A percentile compares a stretch with the other conserved stretches of the same genome.
These are phyloP conservation scores for Paramacrobiotus metropolitanus DNA, from an alignment of 1,140 invertebrate genomes.

Conservation along the genomic window DNA sequence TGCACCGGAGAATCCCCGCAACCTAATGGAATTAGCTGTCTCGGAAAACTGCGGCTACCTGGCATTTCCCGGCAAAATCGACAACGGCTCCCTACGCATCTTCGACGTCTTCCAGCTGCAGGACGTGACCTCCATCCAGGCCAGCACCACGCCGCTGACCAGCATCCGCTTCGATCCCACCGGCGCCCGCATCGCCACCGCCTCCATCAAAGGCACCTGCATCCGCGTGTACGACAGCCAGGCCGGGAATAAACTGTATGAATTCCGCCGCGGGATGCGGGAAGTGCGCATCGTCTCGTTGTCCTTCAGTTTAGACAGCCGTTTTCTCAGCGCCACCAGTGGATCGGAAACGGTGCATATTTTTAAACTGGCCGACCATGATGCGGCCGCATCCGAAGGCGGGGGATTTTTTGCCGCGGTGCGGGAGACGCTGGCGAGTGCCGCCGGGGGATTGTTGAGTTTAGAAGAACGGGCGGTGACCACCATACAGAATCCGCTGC, in stretches of 20 bases:
- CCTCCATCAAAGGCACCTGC: conserved; percentile 1
- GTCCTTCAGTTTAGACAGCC: not conserved
- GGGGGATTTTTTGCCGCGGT: not conserved
- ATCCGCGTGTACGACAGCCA: conserved; percentile 1
- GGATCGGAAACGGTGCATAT: not conserved
- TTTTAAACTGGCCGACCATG: not conserved
- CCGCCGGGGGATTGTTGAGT: not conserved
- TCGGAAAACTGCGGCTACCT: not conserved
- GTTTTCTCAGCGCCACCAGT: not conserved
- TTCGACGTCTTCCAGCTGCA: conserved; percentile 4
- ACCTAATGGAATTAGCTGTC: not conserved
- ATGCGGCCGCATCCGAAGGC: not conserved
- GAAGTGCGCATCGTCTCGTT: not conserved
- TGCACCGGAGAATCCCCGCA: not conserved
- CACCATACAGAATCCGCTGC: not conserved
- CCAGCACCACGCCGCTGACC: not conserved
- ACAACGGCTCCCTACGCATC: not conserved
- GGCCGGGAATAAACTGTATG: not conserved
- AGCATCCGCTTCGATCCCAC: not conserved
- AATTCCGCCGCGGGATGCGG: not conserved
- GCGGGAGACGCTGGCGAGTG: not conserved
- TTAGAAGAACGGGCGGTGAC: not conserved
- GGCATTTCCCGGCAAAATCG: not conserved
- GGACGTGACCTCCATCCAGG: not conserved
- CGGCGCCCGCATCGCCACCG: not conserved